phyloP scores from a whole-genome alignment of 64 coral and sea anemone species.

The Montipora foliosa region DNA sequence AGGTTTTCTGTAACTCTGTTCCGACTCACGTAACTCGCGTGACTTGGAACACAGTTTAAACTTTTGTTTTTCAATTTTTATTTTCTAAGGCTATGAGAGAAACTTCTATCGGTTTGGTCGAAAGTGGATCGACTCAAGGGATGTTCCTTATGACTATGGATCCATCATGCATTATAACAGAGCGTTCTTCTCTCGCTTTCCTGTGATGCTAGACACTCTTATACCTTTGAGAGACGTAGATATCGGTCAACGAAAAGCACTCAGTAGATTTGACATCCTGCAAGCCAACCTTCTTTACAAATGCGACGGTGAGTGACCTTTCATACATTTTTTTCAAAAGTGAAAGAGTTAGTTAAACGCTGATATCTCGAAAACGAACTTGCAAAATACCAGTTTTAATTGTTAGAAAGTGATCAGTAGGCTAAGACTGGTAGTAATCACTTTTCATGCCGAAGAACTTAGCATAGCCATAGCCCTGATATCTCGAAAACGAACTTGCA shows the following conservation, averaged over 20 bases:
- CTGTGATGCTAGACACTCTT: slow-evolving; percentile 70
- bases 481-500: no score
- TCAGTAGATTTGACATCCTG: slow-evolving; percentile 86
- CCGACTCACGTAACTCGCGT: no score
- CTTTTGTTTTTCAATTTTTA: not conserved
- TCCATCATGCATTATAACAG: slow-evolving; percentile 97
- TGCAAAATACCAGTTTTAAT: no score
- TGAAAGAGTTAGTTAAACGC: not conserved
- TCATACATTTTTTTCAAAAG: not conserved
- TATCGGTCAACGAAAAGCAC: slow-evolving; percentile 80
- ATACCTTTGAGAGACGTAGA: slow-evolving; percentile 1
- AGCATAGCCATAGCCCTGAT: no score
- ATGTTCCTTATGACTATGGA: slow-evolving; percentile 92
- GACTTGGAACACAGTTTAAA: not conserved
- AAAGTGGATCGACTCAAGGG: slow-evolving; percentile 89
- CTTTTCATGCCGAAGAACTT: no score
- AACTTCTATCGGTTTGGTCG: slow-evolving; percentile 88
- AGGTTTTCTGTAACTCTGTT: no score
- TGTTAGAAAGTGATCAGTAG: no score
- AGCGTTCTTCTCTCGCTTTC: slow-evolving; percentile 80
- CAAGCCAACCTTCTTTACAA: slow-evolving; percentile 92
- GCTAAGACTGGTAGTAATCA: no score
- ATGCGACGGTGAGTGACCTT: slow-evolving; percentile 74
- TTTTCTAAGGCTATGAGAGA: slow-evolving; percentile 68
- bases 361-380: no score